Evolutionary conservation across 2,797 vertebrate species (phyloP), one percentile per base, ranked within the genome.

Genomic region (Parambassis ranga): DNA sequence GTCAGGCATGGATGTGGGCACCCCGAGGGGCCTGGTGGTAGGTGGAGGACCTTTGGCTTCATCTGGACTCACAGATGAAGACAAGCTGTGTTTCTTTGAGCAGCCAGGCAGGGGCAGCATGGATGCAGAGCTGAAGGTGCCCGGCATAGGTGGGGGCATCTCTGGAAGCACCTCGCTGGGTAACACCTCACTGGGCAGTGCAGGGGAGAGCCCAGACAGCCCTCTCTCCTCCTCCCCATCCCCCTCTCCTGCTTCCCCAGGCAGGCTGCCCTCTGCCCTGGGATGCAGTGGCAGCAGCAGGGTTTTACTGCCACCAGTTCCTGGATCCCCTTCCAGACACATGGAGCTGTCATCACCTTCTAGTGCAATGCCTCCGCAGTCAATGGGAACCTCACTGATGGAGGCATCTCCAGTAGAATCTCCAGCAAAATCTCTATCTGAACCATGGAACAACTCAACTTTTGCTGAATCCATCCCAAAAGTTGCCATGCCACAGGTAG

Each of bases 71-170:
- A 95, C 95, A 0, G 96, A 97, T 7, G 95, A 96, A 79, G 95
- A 94, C 84, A 96, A 96, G 90, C 92, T 97, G 22, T 95, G 96
- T 83, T 95, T 94, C 82, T 96, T 94, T 7, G 94, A 96, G 51
- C 92, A 91, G 4, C 91, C 94, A 1, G 68, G 51, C 11, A 79
- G 66, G 4, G 57, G 60, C 23, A 33, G 64, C 16, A 13, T 87
- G 67, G 94, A 94, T 52, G 83, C 92, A 41, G 94, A 94, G 62
- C 92, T 93, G 28, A 94, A 91, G 80, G 84, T 92, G 16, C 88
- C 92, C 24, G 81, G 90, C 66, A 84, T 77, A 76, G 75, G 18
- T 14, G 87, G 83, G 18, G 64, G 87, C 78, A 75, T 89, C 46
- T 10, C 94, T 52, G 82, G 91, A 30, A 84, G 90, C 65, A 38